Evolutionary conservation across 2,113 vertebrate species (phyloP).

Genomic region (Myrmecobius fasciatus): DNA sequence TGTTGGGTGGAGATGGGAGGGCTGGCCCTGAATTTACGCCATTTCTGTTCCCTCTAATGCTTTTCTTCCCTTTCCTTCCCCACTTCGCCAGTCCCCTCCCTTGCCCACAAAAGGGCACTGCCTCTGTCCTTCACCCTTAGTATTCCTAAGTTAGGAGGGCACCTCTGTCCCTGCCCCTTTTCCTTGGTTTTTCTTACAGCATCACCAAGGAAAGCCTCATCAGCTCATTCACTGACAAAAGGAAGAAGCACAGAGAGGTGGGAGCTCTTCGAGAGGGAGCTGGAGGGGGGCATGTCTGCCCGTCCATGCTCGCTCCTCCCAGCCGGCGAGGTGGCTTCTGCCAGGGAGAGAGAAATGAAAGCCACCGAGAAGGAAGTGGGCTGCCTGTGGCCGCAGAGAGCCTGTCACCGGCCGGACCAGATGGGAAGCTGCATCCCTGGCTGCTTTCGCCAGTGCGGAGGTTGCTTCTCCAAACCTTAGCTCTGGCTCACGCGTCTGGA

Average conservation of each 20-base stretch:
- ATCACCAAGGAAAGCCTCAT: neutral
- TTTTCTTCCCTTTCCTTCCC: neutral
- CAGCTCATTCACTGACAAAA: neutral
- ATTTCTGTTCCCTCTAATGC: neutral
- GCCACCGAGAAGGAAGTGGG: neutral
- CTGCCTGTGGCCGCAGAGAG: rapidly evolving
- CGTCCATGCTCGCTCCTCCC: too few species aligned
- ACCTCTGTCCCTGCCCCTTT: neutral
- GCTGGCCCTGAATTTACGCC: neutral
- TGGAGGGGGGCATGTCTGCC: neutral
- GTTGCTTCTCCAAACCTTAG: rapidly evolving
- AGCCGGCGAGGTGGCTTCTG: neutral
- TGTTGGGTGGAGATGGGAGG: too few species aligned
- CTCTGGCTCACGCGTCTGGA: neutral
- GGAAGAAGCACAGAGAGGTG: neutral
- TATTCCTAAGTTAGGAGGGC: neutral
- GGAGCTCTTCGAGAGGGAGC: neutral
- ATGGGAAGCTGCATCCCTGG: rapidly evolving
- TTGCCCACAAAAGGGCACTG: too few species aligned
- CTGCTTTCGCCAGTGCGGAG: neutral
- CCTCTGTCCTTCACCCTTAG: neutral
- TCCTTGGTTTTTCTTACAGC: neutral
- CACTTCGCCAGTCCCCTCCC: too few species aligned
- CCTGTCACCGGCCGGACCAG: rapidly evolving
- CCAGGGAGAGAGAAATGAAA: conserved; percentile 3